Evolutionary conservation across 2,113 vertebrate species (phyloP).

Genomic region (Macrotus californicus): DNA sequence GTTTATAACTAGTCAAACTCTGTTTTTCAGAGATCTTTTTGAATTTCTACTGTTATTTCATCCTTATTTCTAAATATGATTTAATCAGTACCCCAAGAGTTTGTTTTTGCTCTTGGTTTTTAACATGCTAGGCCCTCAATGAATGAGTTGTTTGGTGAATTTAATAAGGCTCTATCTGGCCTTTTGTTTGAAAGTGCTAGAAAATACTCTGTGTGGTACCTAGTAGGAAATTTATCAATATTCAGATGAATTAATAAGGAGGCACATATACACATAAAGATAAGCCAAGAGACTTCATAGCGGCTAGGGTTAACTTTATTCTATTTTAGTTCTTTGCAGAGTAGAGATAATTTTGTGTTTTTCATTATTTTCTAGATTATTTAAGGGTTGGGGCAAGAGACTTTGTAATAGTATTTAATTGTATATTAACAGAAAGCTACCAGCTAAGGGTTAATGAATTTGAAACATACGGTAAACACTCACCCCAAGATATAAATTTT

Average conservation of each 20-base stretch:
- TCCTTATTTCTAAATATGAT: neutral
- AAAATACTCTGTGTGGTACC: neutral
- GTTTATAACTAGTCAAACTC: neutral
- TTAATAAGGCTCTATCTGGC: neutral
- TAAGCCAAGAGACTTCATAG: neutral
- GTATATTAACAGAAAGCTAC: neutral
- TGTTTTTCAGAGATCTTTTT: neutral
- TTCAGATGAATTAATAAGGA: neutral
- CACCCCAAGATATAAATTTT: too few species aligned
- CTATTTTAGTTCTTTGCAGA: neutral
- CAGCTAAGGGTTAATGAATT: neutral
- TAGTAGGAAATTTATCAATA: neutral
- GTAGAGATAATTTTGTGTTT: neutral
- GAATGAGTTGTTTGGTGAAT: neutral
- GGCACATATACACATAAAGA: rapidly evolving
- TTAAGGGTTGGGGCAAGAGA: neutral
- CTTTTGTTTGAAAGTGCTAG: neutral
- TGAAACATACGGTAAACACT: neutral
- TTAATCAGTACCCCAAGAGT: neutral
- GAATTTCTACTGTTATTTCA: neutral
- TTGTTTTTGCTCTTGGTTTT: neutral
- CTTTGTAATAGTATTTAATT: neutral
- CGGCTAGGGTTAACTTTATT: neutral
- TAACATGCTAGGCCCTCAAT: neutral
- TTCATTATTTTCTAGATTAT: neutral